Evolutionary conservation across 2,888 invertebrate genomes (phyloP), one percentile per base, ranked within the genome.

Genomic region (Sericinus montela): DNA sequence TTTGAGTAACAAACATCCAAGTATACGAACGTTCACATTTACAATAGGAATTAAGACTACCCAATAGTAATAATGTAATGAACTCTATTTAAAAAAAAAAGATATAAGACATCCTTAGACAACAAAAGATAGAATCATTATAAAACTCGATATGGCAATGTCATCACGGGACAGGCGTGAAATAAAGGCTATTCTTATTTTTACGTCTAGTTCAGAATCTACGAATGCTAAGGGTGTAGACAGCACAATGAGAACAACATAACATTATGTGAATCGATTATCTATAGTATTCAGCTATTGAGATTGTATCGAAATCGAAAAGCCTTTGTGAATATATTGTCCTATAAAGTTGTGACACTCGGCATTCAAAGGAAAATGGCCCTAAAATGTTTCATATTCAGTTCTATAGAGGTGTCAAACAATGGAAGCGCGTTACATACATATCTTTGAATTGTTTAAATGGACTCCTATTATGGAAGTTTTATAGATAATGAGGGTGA

Each of bases 201-300:
- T 63, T 65, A 67, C 73, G 78, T 74, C 79, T 77, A 74, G 71
- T 72, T 75, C 71, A 72, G 62, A 66, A 61, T 63, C 59, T 50
- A 56, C 59, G 60, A 57, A 11, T 32, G 75, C 74, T 72, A 73
- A 75, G 77, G 78, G 71, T 75, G 75, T 51, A 61, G 86, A 86
- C 86, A 85, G 81, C 65, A 85, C 86, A 87, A 87, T 87, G 79
- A 78, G 76, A 74, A 77, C 73, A 75, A 78, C 76, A 74, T 65
- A 66, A 68, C 67, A 63, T 58, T 67, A 63, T 61, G 62, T 62
- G 53, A 63, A 73, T 72, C 69, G 67, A 69, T 69, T 69, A 73
- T 78, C 81, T 75, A 78, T 77, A 69, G 62, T 69, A 75, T 78
- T 79, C 69, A 70, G 58, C 66, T 69, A 73, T 78, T 77, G 75